Evolutionary conservation across 2,797 vertebrate genomes (phyloP).

Genomic region (Argyrosomus regius): DNA sequence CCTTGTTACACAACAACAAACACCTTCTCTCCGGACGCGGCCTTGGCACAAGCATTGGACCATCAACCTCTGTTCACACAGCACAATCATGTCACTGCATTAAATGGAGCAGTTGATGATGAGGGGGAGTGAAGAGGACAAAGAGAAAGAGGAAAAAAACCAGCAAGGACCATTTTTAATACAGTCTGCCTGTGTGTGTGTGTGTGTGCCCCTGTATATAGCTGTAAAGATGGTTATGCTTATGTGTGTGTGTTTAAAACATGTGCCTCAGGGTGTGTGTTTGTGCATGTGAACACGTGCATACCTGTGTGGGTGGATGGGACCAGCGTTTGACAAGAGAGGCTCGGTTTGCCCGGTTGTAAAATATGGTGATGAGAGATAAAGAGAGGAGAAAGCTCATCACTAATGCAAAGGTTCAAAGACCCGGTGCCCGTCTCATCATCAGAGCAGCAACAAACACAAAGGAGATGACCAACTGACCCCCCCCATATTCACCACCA

Average conservation of each 20-base stretch:
- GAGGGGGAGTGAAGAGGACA: conserved; percentile 44
- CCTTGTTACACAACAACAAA: conserved; percentile 25
- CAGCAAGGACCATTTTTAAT: conserved; percentile 45
- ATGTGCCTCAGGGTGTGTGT: conserved; percentile 18
- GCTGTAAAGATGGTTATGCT: conserved; percentile 14
- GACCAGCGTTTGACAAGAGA: conserved; percentile 59
- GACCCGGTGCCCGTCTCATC: conserved; percentile 77
- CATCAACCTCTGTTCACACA: conserved; percentile 62
- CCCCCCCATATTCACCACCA: conserved; percentile 54
- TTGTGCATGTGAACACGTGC: conserved; percentile 50
- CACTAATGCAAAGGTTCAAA: conserved; percentile 84
- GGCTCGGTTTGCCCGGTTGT: conserved; percentile 61
- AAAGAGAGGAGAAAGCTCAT: conserved; percentile 75
- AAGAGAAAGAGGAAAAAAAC: conserved; percentile 36
- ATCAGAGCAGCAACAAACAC: conserved; percentile 75
- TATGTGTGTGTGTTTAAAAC: conserved; percentile 15
- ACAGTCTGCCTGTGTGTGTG: conserved; percentile 10
- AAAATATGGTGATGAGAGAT: conserved; percentile 78
- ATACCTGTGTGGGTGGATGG: conserved; percentile 65
- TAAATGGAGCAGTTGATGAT: conserved; percentile 49
- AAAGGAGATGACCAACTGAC: conserved; percentile 79
- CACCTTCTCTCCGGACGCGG: conserved; percentile 25
- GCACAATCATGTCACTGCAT: conserved; percentile 45
- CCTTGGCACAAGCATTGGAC: conserved; percentile 47
- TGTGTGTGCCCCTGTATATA: conserved; percentile 1